A percentile compares a stretch with the other conserved stretches of the same genome.
Conservation (phyloP, 2,797 vertebrate species). For the Hydrocynus forskahlii region DNA sequence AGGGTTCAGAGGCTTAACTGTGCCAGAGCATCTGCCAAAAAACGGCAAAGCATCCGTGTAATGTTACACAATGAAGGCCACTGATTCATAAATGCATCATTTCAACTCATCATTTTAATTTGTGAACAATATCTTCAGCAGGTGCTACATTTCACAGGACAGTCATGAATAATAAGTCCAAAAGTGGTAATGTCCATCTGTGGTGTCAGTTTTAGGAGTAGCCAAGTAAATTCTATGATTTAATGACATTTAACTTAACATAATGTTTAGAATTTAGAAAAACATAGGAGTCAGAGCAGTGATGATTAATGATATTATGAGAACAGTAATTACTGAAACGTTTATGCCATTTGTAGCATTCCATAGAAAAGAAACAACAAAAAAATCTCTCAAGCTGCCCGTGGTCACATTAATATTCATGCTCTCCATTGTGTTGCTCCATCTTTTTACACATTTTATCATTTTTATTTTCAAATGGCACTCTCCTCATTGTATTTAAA, state of each 20-base stretch:
- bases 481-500: constrained; percentile 10
- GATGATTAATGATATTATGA: not conserved
- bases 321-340: not conserved
- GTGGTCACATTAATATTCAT: constrained; percentile 23
- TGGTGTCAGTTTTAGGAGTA: not conserved
- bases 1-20: not conserved
- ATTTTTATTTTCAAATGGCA: not conserved
- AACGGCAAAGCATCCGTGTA: not conserved
- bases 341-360: not conserved
- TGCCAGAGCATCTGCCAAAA: not conserved
- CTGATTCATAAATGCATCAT: not conserved
- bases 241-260: not conserved
- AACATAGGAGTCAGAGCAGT: not conserved
- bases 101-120: constrained; percentile 4
- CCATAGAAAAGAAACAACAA: not conserved
- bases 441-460: constrained; percentile 15
- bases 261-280: not conserved
- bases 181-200: constrained; percentile 28
- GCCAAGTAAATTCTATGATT: not conserved
- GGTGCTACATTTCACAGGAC: constrained; percentile 16
- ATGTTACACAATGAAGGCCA: not conserved
- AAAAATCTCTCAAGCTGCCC: not conserved
- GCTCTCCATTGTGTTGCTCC: constrained; percentile 8
- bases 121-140: constrained; percentile 16
- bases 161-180: constrained; percentile 24